These are phyloP conservation scores for Athene cunicularia DNA, from an alignment of 2,113 vertebrate species.

Conservation along the genomic window DNA sequence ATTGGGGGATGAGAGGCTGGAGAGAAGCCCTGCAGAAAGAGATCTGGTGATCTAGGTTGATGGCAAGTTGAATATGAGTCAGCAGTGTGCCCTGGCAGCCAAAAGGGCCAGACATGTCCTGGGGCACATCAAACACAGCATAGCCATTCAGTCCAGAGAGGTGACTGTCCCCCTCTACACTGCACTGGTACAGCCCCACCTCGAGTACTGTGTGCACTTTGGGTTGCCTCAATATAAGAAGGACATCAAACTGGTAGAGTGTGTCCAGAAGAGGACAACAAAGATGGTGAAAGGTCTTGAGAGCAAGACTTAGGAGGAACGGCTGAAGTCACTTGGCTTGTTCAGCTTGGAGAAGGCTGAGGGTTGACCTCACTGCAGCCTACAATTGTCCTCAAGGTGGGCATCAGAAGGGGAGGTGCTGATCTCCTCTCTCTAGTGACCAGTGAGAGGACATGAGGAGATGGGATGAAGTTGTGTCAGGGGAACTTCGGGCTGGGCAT, in stretches of 20 bases:
- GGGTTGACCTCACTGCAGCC: fast-evolving
- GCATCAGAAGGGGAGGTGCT: fast-evolving
- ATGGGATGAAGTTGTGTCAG: background rate
- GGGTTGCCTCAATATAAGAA: background rate
- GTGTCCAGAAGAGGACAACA: background rate
- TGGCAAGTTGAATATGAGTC: background rate
- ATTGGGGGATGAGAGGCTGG: fast-evolving
- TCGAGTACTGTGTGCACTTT: fast-evolving
- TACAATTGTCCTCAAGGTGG: background rate
- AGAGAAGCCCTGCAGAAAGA: fast-evolving
- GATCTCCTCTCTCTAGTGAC: background rate
- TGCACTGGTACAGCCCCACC: fast-evolving
- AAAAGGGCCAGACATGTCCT: too few species aligned
- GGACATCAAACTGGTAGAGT: background rate
- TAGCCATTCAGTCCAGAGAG: fast-evolving
- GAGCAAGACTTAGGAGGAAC: background rate
- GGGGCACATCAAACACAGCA: background rate
- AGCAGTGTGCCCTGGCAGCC: background rate
- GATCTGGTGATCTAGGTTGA: background rate
- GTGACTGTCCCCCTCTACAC: fast-evolving
- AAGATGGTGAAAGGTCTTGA: background rate
- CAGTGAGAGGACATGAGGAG: fast-evolving
- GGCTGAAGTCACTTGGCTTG: background rate
- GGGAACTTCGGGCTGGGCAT: fast-evolving
- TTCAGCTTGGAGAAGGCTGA: background rate